Conservation (phyloP, 2,113 vertebrate genomes). For the Sterna hirundo region DNA sequence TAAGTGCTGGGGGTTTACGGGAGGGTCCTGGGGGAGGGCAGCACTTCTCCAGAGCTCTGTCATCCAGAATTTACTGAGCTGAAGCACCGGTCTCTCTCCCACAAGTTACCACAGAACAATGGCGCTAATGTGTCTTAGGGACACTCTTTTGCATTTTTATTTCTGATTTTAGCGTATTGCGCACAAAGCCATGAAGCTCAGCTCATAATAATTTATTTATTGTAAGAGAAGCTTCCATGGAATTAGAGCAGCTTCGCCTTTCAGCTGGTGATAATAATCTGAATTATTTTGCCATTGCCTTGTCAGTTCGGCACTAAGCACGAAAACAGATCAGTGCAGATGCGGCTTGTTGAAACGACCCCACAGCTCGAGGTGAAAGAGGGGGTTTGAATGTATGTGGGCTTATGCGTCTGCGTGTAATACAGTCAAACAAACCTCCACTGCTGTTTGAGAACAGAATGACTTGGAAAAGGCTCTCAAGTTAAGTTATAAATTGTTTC, state of each 20-base stretch:
- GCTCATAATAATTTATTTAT: neutral
- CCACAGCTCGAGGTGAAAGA: neutral
- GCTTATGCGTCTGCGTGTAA: neutral
- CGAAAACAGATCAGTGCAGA: neutral
- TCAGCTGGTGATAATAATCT: neutral
- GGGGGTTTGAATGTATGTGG: neutral
- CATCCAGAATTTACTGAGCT: neutral
- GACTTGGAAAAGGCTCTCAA: neutral
- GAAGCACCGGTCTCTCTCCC: neutral
- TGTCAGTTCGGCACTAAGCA: neutral
- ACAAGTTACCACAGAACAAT: neutral
- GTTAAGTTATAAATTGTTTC: neutral
- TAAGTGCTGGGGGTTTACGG: neutral
- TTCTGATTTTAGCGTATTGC: neutral
- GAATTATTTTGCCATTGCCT: neutral
- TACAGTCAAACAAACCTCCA: rapidly evolving
- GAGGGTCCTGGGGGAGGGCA: neutral
- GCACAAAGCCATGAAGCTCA: neutral
- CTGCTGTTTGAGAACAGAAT: neutral
- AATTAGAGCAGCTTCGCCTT: neutral
- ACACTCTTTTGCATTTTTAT: neutral
- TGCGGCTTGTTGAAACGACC: neutral
- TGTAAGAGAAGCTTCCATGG: neutral
- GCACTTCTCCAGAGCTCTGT: neutral
- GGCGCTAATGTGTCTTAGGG: neutral